Conservation (phyloP, 1,140 invertebrate genomes). For the Lepidurus arcticus region DNA sequence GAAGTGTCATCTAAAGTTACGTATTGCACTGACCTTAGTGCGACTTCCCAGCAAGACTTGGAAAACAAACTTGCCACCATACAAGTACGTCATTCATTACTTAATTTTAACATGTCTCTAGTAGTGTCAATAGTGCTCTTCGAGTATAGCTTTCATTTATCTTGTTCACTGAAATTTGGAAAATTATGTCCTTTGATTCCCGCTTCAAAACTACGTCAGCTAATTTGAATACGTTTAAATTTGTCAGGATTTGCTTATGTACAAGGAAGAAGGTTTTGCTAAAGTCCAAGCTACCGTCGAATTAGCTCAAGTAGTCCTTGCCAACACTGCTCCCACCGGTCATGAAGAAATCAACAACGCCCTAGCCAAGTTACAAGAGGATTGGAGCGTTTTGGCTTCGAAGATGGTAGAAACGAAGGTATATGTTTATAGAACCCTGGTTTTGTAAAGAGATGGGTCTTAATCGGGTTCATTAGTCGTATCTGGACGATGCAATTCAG, state of each 20-base stretch:
- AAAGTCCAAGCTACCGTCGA: constrained; percentile 81
- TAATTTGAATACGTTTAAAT: neutral
- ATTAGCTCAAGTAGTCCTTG: constrained; percentile 81
- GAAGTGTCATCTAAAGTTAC: constrained; percentile 75
- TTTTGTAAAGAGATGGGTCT: neutral
- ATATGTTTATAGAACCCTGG: neutral
- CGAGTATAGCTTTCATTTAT: too few species aligned
- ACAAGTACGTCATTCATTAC: constrained; percentile 41
- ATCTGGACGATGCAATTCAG: constrained; percentile 81
- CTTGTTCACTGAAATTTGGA: too few species aligned
- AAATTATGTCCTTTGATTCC: too few species aligned
- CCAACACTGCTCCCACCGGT: constrained; percentile 81
- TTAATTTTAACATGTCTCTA: neutral
- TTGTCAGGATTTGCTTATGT: constrained; percentile 69
- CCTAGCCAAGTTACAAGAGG: constrained; percentile 74
- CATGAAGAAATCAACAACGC: constrained; percentile 79
- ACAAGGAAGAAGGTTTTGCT: constrained; percentile 84
- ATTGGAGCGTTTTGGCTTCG: constrained; percentile 78
- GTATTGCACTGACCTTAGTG: constrained; percentile 73
- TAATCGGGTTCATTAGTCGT: constrained; percentile 45
- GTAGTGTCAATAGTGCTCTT: too few species aligned
- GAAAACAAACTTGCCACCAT: constrained; percentile 77
- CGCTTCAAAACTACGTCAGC: too few species aligned
- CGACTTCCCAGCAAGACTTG: constrained; percentile 73
- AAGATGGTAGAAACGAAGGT: constrained; percentile 81